These are phyloP conservation scores for Aethina tumida DNA, from an alignment of 1,140 invertebrate genomes.

Conservation along the genomic window DNA sequence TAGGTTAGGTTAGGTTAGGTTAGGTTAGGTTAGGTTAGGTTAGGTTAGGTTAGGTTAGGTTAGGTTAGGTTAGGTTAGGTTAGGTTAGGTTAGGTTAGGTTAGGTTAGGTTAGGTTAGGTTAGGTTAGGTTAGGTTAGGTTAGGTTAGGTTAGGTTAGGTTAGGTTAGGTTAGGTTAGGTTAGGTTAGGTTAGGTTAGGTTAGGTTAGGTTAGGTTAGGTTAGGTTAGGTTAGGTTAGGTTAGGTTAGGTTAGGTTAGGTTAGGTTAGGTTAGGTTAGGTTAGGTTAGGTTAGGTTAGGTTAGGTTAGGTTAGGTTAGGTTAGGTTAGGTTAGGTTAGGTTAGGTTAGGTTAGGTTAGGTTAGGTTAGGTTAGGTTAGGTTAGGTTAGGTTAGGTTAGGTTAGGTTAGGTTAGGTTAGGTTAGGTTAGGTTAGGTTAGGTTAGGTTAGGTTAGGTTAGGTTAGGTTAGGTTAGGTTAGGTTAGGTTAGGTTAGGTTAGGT, in stretches of 20 bases:
- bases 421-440: background rate
- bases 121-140: background rate
- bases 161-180: background rate
- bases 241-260: too few relatives aligned
- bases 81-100: background rate
- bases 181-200: too few relatives aligned
- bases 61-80: background rate
- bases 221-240: too few relatives aligned
- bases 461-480: background rate
- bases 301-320: too few relatives aligned
- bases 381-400: too few relatives aligned
- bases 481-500: background rate
- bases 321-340: too few relatives aligned
- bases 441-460: background rate
- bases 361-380: too few relatives aligned
- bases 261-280: too few relatives aligned
- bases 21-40: background rate
- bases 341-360: too few relatives aligned
- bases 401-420: too few relatives aligned
- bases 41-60: background rate
- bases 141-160: background rate
- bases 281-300: too few relatives aligned
- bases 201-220: too few relatives aligned
- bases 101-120: background rate
- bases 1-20: background rate